phyloP scores from a whole-genome alignment of 2,797 vertebrate species.

The Gephyroberyx darwinii region DNA sequence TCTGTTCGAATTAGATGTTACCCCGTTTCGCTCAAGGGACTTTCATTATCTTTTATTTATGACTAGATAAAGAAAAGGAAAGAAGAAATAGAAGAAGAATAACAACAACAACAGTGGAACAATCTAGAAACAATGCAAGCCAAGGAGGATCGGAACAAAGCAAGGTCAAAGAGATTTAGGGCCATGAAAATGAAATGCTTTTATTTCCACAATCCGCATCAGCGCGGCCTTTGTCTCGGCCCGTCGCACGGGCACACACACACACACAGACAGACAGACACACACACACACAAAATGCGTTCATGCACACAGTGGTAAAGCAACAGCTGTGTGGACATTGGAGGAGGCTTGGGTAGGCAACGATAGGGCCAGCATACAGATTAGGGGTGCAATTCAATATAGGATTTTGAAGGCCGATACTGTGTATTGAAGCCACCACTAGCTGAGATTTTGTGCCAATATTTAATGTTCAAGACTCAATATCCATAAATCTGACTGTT shows the following conservation, averaged over 20 bases:
- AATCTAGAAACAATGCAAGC: constrained; percentile 25
- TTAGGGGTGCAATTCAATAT: constrained; percentile 4
- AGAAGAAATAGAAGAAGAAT: constrained; percentile 47
- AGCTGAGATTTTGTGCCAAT: background rate
- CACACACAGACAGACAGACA: constrained; percentile 4
- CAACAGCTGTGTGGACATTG: background rate
- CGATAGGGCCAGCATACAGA: constrained; percentile 32
- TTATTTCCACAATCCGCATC: constrained; percentile 62
- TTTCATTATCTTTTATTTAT: constrained; percentile 68
- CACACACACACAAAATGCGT: constrained; percentile 18
- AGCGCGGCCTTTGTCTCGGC: constrained; percentile 47
- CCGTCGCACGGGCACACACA: constrained; percentile 1
- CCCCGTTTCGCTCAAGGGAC: constrained; percentile 32
- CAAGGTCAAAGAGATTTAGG: constrained; percentile 68
- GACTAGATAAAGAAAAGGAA: constrained; percentile 31
- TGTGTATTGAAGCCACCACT: background rate
- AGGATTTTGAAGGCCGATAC: constrained; percentile 12
- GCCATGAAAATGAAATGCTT: constrained; percentile 64
- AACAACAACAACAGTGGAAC: constrained; percentile 38
- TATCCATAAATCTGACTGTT: background rate
- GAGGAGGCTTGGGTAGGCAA: too few relatives aligned
- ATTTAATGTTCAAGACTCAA: background rate
- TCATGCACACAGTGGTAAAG: constrained; percentile 24
- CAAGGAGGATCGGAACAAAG: constrained; percentile 48
- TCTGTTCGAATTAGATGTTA: constrained; percentile 45